Evolutionary conservation across 2,113 vertebrate species (phyloP), one percentile per base, ranked within the genome.

Genomic region (Pterocles orientalis): DNA sequence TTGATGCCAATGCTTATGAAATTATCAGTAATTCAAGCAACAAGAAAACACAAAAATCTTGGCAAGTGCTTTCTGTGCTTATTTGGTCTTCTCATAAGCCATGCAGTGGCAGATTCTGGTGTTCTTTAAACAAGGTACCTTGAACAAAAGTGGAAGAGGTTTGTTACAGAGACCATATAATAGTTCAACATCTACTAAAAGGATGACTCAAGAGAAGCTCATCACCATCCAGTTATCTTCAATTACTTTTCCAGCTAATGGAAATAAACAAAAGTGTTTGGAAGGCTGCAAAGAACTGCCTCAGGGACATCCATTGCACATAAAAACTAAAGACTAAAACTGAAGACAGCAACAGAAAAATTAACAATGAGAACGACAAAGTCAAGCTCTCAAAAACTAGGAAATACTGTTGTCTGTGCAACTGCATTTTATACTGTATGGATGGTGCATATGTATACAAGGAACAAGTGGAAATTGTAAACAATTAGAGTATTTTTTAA

Each of bases 361-460:
- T 41, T 57, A 92, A 82, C 0, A 1, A 33, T 1, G 7, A 41
- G 39, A 85, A 66, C 0, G n/a, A 33, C 33, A 48, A 71, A 75
- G 20, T 10, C 31, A 84, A 7, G 15, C 3, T 48, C 57, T 72
- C 43, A 87, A 64, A 87, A 66, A 18, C 11, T 1, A 78, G 41
- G 10, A 66, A 86, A 58, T 12, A 34, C 24, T 47, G 18, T 14
- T 81, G 36, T 39, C 48, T 47, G 21, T 14, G 10, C 36, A 75
- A 24, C 17, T 47, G 48, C 29, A 39, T 51, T 75, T 66, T 19
- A 24, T 21, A 33, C 13, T 14, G 20, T 13, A 29, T 9, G 53
- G 25, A 72, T 0, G 0, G 17, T 26, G 8, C 12, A 17, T 5
- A 39, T 14, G 14, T 34, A 43, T 8, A 7, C n/a, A 24, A 70